phyloP scores from a whole-genome alignment of 1,140 invertebrate species.

The Protaetia brevitarsis region DNA sequence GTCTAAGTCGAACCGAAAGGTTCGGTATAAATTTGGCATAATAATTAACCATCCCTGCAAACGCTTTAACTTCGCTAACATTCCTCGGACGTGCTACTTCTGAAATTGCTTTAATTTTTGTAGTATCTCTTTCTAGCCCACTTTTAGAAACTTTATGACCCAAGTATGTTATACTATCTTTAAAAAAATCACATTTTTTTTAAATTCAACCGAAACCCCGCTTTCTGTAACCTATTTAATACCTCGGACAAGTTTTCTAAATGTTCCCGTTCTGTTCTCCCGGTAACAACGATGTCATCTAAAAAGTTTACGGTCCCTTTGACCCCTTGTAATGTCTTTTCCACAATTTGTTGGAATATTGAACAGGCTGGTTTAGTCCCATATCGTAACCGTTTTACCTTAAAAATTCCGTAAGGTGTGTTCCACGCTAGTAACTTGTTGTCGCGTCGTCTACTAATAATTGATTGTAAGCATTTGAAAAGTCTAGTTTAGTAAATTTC shows the following conservation, averaged over 20 bases:
- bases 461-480: too few species aligned
- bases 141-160: too few species aligned
- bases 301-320: too few species aligned
- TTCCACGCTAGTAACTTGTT: conserved; percentile 14
- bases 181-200: too few species aligned
- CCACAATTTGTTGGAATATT: background rate
- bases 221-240: too few species aligned
- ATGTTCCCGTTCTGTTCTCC: too few species aligned
- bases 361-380: background rate
- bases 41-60: background rate
- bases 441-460: too few species aligned
- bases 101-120: background rate
- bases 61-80: background rate
- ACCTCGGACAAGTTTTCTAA: too few species aligned
- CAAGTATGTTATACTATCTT: background rate
- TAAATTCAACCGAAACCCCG: too few species aligned
- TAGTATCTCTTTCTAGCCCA: too few species aligned
- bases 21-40: background rate
- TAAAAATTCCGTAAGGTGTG: background rate
- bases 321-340: conserved; percentile 9
- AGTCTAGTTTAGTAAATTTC: too few species aligned
- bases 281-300: too few species aligned
- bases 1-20: background rate
- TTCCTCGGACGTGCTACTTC: background rate
- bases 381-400: background rate